Evolutionary conservation across 2,113 vertebrate species (phyloP).

Genomic region (Drymodes brunneopygia): DNA sequence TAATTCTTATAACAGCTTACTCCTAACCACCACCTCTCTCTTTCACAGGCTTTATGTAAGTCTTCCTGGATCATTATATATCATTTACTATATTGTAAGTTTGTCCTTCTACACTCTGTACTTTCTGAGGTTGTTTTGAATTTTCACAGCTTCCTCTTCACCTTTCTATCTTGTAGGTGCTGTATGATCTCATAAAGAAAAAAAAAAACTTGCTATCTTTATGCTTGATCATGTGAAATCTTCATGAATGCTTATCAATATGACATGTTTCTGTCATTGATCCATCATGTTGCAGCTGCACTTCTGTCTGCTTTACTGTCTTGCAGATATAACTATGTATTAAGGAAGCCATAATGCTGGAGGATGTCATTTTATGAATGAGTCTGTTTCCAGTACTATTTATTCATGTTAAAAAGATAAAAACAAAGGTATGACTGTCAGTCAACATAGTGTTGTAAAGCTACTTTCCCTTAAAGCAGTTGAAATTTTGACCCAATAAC

Average conservation of each 20-base stretch:
- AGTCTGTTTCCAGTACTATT: not conserved
- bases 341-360: not conserved
- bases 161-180: not conserved
- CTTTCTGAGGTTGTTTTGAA: not conserved
- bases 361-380: not conserved
- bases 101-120: not conserved
- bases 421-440: not conserved
- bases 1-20: not conserved
- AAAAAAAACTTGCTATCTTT: not conserved
- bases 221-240: slow-evolving; percentile 5
- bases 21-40: not conserved
- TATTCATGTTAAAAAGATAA: not conserved
- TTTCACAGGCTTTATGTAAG: not conserved
- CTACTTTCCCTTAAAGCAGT: not conserved
- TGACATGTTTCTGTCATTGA: not conserved
- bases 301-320: not conserved
- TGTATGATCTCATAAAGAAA: not conserved
- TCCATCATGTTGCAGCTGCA: fast-evolving
- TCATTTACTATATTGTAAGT: not conserved
- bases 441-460: not conserved
- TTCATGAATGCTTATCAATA: not conserved
- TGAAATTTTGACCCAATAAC: not conserved
- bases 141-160: slow-evolving; percentile 18
- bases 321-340: not conserved
- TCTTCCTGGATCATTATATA: not conserved